These are phyloP conservation scores for Dexiosoma caninum DNA, from an alignment of 2,888 invertebrate species.

Conservation along the genomic window DNA sequence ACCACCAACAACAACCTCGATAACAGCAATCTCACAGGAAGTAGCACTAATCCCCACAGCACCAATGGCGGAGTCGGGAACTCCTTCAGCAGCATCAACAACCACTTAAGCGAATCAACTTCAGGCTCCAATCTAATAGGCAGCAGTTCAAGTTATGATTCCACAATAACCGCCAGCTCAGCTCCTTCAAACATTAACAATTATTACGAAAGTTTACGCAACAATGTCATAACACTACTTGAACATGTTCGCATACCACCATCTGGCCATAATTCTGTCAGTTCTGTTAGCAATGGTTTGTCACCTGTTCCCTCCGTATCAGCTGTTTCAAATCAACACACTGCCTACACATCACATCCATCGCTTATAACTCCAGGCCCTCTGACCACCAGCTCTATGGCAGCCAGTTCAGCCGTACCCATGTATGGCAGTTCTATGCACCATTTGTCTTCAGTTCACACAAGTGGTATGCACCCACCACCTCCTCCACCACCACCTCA, in stretches of 20 bases:
- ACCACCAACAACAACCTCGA: slow-evolving; percentile 51
- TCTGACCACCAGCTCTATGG: slow-evolving; percentile 65
- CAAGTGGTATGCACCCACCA: slow-evolving; percentile 51
- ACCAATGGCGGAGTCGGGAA: slow-evolving; percentile 57
- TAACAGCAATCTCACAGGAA: slow-evolving; percentile 56
- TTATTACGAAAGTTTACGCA: slow-evolving; percentile 94
- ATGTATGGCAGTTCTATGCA: slow-evolving; percentile 64
- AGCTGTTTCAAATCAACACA: slow-evolving; percentile 57
- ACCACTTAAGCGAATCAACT: slow-evolving; percentile 19
- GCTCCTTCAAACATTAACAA: slow-evolving; percentile 87
- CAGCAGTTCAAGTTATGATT: slow-evolving; percentile 34
- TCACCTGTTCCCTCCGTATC: slow-evolving; percentile 35
- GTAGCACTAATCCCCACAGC: slow-evolving; percentile 56
- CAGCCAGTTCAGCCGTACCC: slow-evolving; percentile 59
- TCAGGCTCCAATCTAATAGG: slow-evolving; percentile 16
- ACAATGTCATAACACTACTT: slow-evolving; percentile 93
- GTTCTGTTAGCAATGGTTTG: slow-evolving; percentile 49
- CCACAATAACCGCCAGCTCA: slow-evolving; percentile 12
- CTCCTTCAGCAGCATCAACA: slow-evolving; percentile 61
- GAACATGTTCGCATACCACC: slow-evolving; percentile 92
- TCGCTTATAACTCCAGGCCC: slow-evolving; percentile 67
- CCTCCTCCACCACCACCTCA: slow-evolving; percentile 67
- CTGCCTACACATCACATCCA: slow-evolving; percentile 65
- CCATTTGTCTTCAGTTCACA: slow-evolving; percentile 61
- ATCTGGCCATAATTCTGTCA: slow-evolving; percentile 45